Evolutionary conservation across 2,888 invertebrate species (phyloP).

Genomic region (Adelognathus sp.): DNA sequence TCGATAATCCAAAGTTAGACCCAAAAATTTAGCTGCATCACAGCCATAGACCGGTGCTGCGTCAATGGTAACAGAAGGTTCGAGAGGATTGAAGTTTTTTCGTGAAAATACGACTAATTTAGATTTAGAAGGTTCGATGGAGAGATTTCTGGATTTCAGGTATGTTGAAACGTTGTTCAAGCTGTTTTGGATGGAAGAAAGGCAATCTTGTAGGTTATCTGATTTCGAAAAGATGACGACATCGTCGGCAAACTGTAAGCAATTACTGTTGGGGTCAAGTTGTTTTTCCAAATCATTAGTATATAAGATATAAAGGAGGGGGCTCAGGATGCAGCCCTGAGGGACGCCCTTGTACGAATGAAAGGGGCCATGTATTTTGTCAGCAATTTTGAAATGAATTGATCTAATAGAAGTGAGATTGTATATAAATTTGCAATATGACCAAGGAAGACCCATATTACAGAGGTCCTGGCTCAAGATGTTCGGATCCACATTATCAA

Average conservation of each 20-base stretch:
- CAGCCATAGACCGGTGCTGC: not conserved
- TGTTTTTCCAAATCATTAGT: not conserved
- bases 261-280: not conserved
- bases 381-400: slow-evolving; percentile 29
- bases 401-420: slow-evolving; percentile 17
- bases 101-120: slow-evolving; percentile 25
- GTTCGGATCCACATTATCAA: slow-evolving; percentile 22
- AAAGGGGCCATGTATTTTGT: not conserved
- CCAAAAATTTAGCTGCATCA: slow-evolving; percentile 9
- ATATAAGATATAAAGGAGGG: slow-evolving; percentile 30
- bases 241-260: slow-evolving; percentile 43
- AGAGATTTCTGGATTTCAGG: not conserved
- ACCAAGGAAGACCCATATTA: not conserved
- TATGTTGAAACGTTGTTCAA: slow-evolving; percentile 1
- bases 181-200: slow-evolving; percentile 7
- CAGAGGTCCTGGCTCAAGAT: not conserved
- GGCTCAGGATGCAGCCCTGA: slow-evolving; percentile 29
- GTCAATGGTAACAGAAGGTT: not conserved
- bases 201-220: not conserved
- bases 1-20: not conserved
- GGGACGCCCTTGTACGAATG: slow-evolving; percentile 25
- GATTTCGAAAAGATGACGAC: not conserved
- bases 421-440: slow-evolving; percentile 26
- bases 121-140: slow-evolving; percentile 32
- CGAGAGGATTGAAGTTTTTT: not conserved